Percentiles rank a stretch among this genome's conserved stretches.
Evolutionary conservation across 2,113 vertebrate genomes (phyloP).

Genomic region (Brachirus orientalis): DNA sequence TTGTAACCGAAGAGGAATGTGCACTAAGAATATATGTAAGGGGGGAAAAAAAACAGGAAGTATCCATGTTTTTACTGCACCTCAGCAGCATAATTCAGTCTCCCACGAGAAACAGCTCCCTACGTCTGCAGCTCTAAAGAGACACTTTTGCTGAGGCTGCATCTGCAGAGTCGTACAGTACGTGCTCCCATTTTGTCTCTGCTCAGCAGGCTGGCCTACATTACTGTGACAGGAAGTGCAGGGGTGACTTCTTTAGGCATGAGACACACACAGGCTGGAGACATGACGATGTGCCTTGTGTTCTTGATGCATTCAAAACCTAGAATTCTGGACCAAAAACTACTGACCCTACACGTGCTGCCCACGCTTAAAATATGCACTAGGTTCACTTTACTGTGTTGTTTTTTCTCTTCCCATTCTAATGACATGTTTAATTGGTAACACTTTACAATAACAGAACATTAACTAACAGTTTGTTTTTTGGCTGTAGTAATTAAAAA

Average conservation of each 20-base stretch:
- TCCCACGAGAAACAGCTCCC: slow-evolving; percentile 18
- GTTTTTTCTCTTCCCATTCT: too few species aligned
- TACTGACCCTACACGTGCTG: too few species aligned
- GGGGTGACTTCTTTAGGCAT: too few species aligned
- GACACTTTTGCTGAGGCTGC: slow-evolving; percentile 55
- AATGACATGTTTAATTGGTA: too few species aligned
- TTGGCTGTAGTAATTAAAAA: too few species aligned
- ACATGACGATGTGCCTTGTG: slow-evolving; percentile 64
- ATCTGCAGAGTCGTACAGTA: slow-evolving; percentile 39
- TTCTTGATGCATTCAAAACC: slow-evolving; percentile 40
- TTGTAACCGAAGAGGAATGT: too few species aligned
- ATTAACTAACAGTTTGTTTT: too few species aligned
- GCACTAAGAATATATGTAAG: too few species aligned
- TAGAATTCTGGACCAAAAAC: slow-evolving; percentile 12
- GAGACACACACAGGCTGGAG: slow-evolving; percentile 34
- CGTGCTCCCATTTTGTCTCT: too few species aligned
- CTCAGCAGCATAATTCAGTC: slow-evolving; percentile 27
- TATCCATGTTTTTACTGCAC: slow-evolving; percentile 13
- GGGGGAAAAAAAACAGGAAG: too few species aligned
- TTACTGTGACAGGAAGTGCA: slow-evolving; percentile 56
- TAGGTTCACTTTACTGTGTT: background rate
- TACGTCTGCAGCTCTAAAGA: slow-evolving; percentile 28
- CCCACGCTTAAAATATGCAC: too few species aligned
- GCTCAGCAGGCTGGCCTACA: slow-evolving; percentile 62
- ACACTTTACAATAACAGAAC: too few species aligned